A percentile compares a stretch with the other conserved stretches of the same genome.
phyloP scores from a whole-genome alignment of 2,888 invertebrate genomes.

The Amaurobius ferox region DNA sequence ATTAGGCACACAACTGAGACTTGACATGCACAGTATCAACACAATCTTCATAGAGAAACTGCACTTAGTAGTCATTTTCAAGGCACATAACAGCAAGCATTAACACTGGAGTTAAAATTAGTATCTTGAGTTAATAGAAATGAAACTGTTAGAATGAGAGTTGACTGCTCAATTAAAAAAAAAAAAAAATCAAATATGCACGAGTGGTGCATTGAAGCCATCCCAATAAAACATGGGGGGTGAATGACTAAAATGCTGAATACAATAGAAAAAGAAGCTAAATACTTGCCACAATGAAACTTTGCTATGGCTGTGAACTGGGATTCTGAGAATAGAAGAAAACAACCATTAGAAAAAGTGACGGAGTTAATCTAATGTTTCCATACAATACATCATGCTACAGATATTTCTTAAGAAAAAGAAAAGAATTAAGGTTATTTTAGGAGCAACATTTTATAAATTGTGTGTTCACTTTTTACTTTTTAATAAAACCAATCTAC shows the following conservation, averaged over 20 bases:
- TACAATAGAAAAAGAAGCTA: slow-evolving; percentile 62
- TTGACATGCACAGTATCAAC: not conserved
- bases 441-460: too few species aligned
- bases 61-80: not conserved
- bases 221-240: slow-evolving; percentile 24
- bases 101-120: not conserved
- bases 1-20: not conserved
- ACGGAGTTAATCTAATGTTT: not conserved
- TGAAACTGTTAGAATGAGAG: slow-evolving; percentile 55
- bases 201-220: slow-evolving; percentile 20
- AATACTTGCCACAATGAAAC: slow-evolving; percentile 66
- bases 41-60: not conserved
- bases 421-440: too few species aligned
- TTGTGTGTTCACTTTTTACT: too few species aligned
- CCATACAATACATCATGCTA: too few species aligned
- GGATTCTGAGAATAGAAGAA: slow-evolving; percentile 54
- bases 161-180: slow-evolving; percentile 43
- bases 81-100: not conserved
- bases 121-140: slow-evolving; percentile 1
- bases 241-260: slow-evolving; percentile 64
- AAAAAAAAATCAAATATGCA: slow-evolving; percentile 20
- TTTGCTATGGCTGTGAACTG: slow-evolving; percentile 59
- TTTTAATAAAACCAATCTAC: too few species aligned
- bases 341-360: slow-evolving; percentile 1
- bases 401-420: too few species aligned